Percentiles rank a stretch among this genome's conserved stretches.
Conservation (phyloP, 2,797 vertebrate genomes). For the Sebastes trivittatus region DNA sequence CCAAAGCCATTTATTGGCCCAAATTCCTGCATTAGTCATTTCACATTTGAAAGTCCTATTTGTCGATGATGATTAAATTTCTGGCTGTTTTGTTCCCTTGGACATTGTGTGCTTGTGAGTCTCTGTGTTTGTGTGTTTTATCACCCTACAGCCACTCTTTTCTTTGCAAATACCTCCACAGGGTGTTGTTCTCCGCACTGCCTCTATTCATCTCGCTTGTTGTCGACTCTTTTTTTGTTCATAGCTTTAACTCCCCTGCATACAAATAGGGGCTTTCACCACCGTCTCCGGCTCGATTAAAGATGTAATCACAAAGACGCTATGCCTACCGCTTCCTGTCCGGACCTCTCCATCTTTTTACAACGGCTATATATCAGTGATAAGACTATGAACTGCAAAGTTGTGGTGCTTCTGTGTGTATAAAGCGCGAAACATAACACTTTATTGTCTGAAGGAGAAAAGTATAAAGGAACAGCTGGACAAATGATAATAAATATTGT, state of each 20-base stretch:
- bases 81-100: background rate
- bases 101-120: background rate
- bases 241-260: conserved; percentile 45
- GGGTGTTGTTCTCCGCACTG: conserved; percentile 26
- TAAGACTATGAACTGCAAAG: conserved; percentile 6
- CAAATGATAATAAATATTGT: background rate
- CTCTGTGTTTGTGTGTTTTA: conserved; percentile 2
- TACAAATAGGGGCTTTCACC: conserved; percentile 56
- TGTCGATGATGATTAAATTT: conserved; percentile 37
- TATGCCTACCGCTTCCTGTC: conserved; percentile 9
- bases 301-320: conserved; percentile 52
- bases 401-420: background rate
- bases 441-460: conserved; percentile 10
- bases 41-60: conserved; percentile 20
- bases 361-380: conserved; percentile 2
- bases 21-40: conserved; percentile 26
- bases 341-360: conserved; percentile 40
- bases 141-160: conserved; percentile 14
- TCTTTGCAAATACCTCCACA: background rate
- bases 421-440: background rate
- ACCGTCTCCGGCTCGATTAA: conserved; percentile 37
- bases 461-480: background rate
- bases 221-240: conserved; percentile 28
- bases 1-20: conserved; percentile 3
- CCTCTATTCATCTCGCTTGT: conserved; percentile 49